Conservation (phyloP, 2,113 vertebrate species). For the Pipa parva region DNA sequence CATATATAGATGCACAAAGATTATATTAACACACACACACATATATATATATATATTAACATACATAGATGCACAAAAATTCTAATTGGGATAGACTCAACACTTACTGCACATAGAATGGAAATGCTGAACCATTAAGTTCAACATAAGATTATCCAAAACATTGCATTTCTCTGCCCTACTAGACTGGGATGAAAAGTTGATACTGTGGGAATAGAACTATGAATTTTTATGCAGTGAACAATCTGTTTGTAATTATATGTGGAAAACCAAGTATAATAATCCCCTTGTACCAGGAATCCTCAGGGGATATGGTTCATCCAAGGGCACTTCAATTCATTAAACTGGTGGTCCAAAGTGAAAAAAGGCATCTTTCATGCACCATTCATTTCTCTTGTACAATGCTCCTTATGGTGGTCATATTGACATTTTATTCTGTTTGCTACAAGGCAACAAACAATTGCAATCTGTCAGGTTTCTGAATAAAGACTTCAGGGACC, state of each 20-base stretch:
- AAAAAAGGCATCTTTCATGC: conserved; percentile 32
- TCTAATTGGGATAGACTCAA: too few species aligned
- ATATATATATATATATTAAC: too few species aligned
- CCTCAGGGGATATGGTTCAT: conserved; percentile 28
- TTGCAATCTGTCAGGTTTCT: conserved; percentile 36
- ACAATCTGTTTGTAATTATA: conserved; percentile 37
- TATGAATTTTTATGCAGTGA: conserved; percentile 16
- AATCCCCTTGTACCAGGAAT: conserved; percentile 25
- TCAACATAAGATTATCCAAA: too few species aligned
- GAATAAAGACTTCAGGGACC: conserved; percentile 40
- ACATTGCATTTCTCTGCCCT: neutral
- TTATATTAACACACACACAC: too few species aligned
- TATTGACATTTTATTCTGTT: conserved; percentile 41
- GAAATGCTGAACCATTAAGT: too few species aligned
- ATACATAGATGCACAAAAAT: too few species aligned
- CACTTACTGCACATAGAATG: too few species aligned
- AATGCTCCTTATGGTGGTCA: conserved; percentile 31
- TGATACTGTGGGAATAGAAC: conserved; percentile 24
- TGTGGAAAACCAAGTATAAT: conserved; percentile 15
- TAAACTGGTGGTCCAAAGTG: conserved; percentile 41
- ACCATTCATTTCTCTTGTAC: conserved; percentile 19
- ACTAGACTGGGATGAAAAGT: conserved; percentile 1
- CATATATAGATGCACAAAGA: too few species aligned
- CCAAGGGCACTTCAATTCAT: conserved; percentile 32
- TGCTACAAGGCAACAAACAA: conserved; percentile 43